Conservation (phyloP, 2,888 invertebrate genomes). For the Volucella zonaria region DNA sequence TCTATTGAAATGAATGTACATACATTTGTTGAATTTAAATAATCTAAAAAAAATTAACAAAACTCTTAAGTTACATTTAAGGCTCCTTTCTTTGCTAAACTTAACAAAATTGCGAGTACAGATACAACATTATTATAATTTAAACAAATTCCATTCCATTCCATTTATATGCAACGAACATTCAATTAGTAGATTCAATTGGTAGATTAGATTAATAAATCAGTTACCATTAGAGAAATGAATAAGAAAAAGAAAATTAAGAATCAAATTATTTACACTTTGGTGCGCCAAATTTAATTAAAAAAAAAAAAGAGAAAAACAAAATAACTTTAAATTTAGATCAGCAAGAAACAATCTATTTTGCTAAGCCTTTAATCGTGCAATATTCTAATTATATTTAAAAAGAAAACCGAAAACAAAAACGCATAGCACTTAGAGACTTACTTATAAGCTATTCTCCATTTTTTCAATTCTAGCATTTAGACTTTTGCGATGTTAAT, state of each 20-base stretch:
- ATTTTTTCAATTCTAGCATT: slow-evolving; percentile 53
- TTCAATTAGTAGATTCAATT: slow-evolving; percentile 63
- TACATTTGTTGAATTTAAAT: too few relatives aligned
- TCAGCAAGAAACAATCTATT: slow-evolving; percentile 53
- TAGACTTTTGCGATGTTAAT: slow-evolving; percentile 43
- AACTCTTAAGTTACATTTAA: too few relatives aligned
- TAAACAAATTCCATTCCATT: slow-evolving; percentile 64
- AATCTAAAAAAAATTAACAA: not conserved
- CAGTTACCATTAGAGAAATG: slow-evolving; percentile 19
- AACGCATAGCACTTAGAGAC: slow-evolving; percentile 34
- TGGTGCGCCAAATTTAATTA: slow-evolving; percentile 37
- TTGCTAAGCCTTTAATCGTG: slow-evolving; percentile 68
- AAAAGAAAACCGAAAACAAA: not conserved
- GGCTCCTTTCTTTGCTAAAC: too few relatives aligned
- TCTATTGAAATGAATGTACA: too few relatives aligned
- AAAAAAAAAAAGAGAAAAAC: slow-evolving; percentile 28
- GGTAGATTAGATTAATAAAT: slow-evolving; percentile 55
- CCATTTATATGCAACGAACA: slow-evolving; percentile 70
- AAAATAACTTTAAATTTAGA: slow-evolving; percentile 22
- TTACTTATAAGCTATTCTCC: slow-evolving; percentile 42
- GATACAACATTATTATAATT: slow-evolving; percentile 18
- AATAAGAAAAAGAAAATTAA: slow-evolving; percentile 10
- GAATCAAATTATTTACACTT: slow-evolving; percentile 34
- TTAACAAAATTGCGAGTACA: not conserved
- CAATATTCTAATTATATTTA: slow-evolving; percentile 52